These are phyloP conservation scores for Morone saxatilis DNA, from an alignment of 2,113 vertebrate species.

Conservation along the genomic window DNA sequence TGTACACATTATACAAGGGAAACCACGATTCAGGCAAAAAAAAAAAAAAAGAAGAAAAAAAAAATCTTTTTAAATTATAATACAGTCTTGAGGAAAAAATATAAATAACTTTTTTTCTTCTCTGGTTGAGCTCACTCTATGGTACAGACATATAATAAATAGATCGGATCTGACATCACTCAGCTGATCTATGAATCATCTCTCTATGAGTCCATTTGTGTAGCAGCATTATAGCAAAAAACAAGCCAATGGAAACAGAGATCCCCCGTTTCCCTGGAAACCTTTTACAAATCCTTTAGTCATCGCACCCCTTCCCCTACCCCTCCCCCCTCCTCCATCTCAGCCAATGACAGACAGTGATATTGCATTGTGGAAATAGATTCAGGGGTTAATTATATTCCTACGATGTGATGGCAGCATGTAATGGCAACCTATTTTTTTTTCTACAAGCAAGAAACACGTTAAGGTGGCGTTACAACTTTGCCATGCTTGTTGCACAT, in stretches of 20 bases:
- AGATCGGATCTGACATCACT: conserved; percentile 92
- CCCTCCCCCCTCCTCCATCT: conserved; percentile 27
- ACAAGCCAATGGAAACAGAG: conserved; percentile 80
- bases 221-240: conserved; percentile 84
- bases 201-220: conserved; percentile 82
- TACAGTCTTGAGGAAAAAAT: conserved; percentile 94
- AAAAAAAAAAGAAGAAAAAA: conserved; percentile 84
- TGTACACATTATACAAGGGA: conserved; percentile 95
- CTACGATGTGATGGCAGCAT: conserved; percentile 70
- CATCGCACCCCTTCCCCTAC: conserved; percentile 27
- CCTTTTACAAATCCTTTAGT: conserved; percentile 72
- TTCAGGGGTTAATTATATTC: conserved; percentile 60
- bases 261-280: conserved; percentile 77
- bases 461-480: conserved; percentile 66
- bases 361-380: conserved; percentile 77
- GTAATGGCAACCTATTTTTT: conserved; percentile 69
- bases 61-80: conserved; percentile 93
- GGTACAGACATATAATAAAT: conserved; percentile 99
- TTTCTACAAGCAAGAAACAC: conserved; percentile 66
- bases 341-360: conserved; percentile 72
- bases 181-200: conserved; percentile 85
- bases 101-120: conserved; percentile 94
- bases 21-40: conserved; percentile 88
- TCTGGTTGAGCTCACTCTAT: conserved; percentile 90
- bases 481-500: conserved; percentile 80